Conservation (phyloP, 2,888 invertebrate species). For the Epinotia bilunana region DNA sequence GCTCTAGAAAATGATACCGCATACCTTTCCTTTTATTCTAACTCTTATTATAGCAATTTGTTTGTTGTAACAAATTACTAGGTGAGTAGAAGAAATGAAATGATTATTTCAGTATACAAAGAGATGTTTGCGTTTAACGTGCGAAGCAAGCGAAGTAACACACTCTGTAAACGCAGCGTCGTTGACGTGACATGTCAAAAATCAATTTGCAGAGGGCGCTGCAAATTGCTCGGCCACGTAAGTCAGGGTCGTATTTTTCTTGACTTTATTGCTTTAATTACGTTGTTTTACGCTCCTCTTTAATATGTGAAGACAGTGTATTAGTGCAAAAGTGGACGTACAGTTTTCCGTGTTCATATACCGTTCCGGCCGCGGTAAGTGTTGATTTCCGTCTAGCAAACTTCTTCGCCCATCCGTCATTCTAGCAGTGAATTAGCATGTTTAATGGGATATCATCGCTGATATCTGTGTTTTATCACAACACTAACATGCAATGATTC, state of each 20-base stretch:
- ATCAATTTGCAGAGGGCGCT: slow-evolving; percentile 80
- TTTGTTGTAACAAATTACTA: no score
- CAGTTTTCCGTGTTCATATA: slow-evolving; percentile 65
- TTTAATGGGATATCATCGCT: slow-evolving; percentile 69
- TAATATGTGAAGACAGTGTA: slow-evolving; percentile 78
- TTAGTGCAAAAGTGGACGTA: slow-evolving; percentile 63
- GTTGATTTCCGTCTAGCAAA: slow-evolving; percentile 50
- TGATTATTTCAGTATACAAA: no score
- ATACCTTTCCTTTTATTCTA: no score
- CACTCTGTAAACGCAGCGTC: slow-evolving; percentile 44
- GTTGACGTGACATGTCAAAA: slow-evolving; percentile 72
- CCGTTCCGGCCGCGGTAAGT: slow-evolving; percentile 69
- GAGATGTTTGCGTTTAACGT: no score
- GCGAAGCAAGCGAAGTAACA: no score
- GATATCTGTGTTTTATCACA: slow-evolving; percentile 65
- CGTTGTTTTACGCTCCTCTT: slow-evolving; percentile 67
- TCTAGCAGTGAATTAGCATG: slow-evolving; percentile 75
- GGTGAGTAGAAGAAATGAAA: no score
- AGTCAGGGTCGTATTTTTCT: slow-evolving; percentile 82
- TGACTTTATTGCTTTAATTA: slow-evolving; percentile 70
- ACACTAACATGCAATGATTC: slow-evolving; percentile 60
- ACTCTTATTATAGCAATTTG: no score
- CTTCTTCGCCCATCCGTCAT: slow-evolving; percentile 71
- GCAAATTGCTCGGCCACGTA: slow-evolving; percentile 81
- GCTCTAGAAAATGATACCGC: no score